phyloP scores from a whole-genome alignment of 2,797 vertebrate genomes.

The Brachymystax lenok region DNA sequence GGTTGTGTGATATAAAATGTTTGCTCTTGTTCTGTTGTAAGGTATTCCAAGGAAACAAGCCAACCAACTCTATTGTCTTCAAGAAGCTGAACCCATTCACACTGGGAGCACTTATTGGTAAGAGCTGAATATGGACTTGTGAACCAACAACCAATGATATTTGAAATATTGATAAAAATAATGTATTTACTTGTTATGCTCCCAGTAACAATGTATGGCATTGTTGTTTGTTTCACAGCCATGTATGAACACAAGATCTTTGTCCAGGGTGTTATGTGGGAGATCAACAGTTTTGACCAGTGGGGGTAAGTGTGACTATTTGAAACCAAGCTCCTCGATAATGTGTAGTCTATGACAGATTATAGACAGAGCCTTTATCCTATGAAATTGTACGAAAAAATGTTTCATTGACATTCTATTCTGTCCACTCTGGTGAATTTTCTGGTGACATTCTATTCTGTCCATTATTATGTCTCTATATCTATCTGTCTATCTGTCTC shows the following conservation, averaged over 20 bases:
- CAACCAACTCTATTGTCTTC: slow-evolving; percentile 95
- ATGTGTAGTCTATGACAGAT: not conserved
- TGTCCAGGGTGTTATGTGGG: slow-evolving; percentile 94
- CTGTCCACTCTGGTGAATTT: not conserved
- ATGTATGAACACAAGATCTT: slow-evolving; percentile 99
- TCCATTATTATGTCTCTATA: not conserved
- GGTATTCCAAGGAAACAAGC: slow-evolving; percentile 98
- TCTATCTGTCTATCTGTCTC: not conserved
- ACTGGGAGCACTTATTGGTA: slow-evolving; percentile 92
- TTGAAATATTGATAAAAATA: not conserved
- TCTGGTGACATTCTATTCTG: too few relatives aligned
- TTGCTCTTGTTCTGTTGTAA: slow-evolving; percentile 47
- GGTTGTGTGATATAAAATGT: too few relatives aligned
- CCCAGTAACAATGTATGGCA: not conserved
- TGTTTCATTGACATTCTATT: not conserved
- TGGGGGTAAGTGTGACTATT: slow-evolving; percentile 88
- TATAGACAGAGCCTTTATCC: not conserved
- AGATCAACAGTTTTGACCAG: slow-evolving; percentile 98
- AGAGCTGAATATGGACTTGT: slow-evolving; percentile 47
- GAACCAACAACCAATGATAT: not conserved
- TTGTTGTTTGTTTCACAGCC: slow-evolving; percentile 66
- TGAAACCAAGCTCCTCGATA: not conserved
- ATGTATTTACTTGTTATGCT: not conserved
- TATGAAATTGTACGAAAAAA: not conserved
- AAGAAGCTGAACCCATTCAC: slow-evolving; percentile 90